Evolutionary conservation across 2,888 invertebrate species (phyloP).

Genomic region (Caenorhabditis macrosperma): DNA sequence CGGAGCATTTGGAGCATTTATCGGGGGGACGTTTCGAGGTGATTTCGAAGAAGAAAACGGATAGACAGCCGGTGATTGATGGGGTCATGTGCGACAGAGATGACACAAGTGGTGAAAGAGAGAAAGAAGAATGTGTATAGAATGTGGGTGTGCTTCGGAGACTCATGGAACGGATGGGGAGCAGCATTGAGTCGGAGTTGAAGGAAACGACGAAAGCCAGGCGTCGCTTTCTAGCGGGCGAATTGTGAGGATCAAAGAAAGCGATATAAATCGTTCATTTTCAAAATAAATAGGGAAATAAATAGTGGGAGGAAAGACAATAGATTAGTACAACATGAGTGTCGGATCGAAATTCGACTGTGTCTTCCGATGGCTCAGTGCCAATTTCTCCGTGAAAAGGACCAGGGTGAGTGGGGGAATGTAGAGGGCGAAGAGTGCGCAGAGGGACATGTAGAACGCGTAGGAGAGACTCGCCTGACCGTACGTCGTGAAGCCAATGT

Average conservation of each 20-base stretch:
- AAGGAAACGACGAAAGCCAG: no score
- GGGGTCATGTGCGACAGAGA: slow-evolving; percentile 32
- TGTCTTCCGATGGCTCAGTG: not conserved
- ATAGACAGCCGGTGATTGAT: slow-evolving; percentile 32
- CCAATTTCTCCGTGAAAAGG: slow-evolving; percentile 47
- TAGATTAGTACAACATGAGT: slow-evolving; percentile 52
- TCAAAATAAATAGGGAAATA: no score
- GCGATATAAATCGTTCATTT: no score
- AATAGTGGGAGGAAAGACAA: no score
- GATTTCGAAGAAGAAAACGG: slow-evolving; percentile 1
- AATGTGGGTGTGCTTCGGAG: no score
- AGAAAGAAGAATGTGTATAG: slow-evolving; percentile 23
- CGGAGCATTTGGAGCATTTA: slow-evolving; percentile 6
- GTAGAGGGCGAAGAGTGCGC: slow-evolving; percentile 38
- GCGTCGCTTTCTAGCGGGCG: no score
- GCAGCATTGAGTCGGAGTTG: not conserved
- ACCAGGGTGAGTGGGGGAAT: slow-evolving; percentile 56
- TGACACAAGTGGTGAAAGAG: slow-evolving; percentile 1
- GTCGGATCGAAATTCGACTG: slow-evolving; percentile 54
- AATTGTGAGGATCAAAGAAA: no score
- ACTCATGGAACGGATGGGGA: not conserved
- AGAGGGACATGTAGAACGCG: slow-evolving; percentile 53
- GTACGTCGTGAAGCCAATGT: slow-evolving; percentile 65
- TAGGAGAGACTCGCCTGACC: slow-evolving; percentile 52
- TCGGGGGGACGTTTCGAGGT: slow-evolving; percentile 20